A percentile compares a stretch with the other conserved stretches of the same genome.
Conservation (phyloP, 2,113 vertebrate genomes). For the Narcine bancroftii region DNA sequence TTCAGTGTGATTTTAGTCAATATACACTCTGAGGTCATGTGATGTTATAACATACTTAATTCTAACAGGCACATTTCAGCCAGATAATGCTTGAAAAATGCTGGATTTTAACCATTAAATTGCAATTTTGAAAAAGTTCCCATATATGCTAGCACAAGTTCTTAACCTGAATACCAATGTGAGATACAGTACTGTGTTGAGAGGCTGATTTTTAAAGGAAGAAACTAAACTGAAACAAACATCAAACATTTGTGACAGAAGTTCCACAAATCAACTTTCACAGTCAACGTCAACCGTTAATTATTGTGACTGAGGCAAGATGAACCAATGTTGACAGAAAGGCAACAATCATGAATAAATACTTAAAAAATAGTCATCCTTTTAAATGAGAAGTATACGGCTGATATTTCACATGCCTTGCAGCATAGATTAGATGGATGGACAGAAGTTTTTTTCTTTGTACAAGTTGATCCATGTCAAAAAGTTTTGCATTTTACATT, state of each 20-base stretch:
- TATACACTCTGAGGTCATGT: no score
- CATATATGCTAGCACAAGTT: background rate
- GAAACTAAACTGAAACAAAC: background rate
- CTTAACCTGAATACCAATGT: background rate
- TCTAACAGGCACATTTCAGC: background rate
- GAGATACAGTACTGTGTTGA: background rate
- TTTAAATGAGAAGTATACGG: background rate
- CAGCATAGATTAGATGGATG: background rate
- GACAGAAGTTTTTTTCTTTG: background rate
- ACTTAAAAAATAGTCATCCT: background rate
- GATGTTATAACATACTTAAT: background rate
- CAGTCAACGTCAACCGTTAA: background rate
- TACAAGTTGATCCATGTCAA: background rate
- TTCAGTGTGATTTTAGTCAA: no score
- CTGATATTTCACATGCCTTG: no score
- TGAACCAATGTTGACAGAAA: background rate
- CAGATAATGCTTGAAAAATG: background rate
- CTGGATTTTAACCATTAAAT: background rate
- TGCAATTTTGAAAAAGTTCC: background rate
- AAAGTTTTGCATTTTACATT: slow-evolving; percentile 6
- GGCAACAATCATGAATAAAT: background rate
- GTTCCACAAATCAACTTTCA: background rate
- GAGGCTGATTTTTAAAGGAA: background rate
- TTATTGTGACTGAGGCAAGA: background rate
- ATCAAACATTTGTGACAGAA: background rate